A percentile compares a stretch with the other conserved stretches of the same genome.
These are phyloP conservation scores for Monopterus albus DNA, from an alignment of 2,113 vertebrate species.

Conservation along the genomic window DNA sequence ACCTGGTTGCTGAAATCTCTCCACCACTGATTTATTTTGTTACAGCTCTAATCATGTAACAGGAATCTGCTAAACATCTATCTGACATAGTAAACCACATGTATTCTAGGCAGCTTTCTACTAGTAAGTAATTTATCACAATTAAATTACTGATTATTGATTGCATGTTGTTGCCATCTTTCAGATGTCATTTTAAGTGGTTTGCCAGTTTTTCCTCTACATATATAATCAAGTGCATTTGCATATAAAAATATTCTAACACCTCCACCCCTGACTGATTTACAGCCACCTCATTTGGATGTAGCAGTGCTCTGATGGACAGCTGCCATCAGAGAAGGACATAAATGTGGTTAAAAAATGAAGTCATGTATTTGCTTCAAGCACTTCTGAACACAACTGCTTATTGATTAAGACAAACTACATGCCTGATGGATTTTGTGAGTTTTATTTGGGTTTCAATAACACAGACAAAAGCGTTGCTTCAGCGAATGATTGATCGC, in stretches of 20 bases:
- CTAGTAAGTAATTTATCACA: not conserved
- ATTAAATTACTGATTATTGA: not conserved
- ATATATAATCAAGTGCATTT: not conserved
- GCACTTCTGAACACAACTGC: conserved; percentile 17
- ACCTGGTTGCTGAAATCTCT: not conserved
- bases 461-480: conserved; percentile 52
- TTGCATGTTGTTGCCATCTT: not conserved
- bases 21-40: not conserved
- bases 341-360: conserved; percentile 9
- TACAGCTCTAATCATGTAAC: not conserved
- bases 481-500: conserved; percentile 57
- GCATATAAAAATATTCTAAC: not conserved
- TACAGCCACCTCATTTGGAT: conserved; percentile 2
- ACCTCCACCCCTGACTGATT: not conserved
- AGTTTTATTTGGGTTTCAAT: conserved; percentile 52
- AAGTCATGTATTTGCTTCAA: conserved; percentile 8
- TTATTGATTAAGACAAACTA: conserved; percentile 51
- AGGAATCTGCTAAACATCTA: not conserved
- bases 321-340: conserved; percentile 17
- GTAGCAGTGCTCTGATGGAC: conserved; percentile 26
- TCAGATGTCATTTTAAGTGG: not conserved
- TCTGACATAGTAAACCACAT: not conserved
- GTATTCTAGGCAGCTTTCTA: not conserved
- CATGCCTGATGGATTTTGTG: conserved; percentile 46
- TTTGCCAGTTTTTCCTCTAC: not conserved